phyloP scores from a whole-genome alignment of 2,113 vertebrate species.

The Machaerirhynchus nigripectus region DNA sequence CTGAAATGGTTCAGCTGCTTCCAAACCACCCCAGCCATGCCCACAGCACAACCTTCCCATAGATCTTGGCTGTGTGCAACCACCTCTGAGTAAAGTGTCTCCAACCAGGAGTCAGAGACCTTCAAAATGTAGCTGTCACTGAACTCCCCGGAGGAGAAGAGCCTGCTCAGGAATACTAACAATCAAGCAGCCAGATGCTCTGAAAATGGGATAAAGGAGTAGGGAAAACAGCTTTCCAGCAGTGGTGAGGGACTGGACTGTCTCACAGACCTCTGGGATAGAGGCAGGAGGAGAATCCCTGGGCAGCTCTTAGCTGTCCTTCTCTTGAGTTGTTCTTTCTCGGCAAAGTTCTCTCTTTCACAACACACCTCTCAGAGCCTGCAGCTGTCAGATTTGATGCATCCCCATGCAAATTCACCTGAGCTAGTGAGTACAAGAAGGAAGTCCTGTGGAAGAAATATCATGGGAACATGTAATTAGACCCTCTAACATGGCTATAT shows the following conservation, averaged over 20 bases:
- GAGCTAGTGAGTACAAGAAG: not conserved
- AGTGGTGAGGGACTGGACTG: accelerated
- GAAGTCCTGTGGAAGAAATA: not conserved
- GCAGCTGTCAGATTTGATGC: not conserved
- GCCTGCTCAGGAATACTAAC: not conserved
- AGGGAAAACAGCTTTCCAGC: not conserved
- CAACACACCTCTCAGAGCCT: not conserved
- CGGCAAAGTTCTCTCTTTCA: not conserved
- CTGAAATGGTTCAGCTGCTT: not conserved
- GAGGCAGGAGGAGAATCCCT: not conserved
- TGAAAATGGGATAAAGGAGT: not conserved
- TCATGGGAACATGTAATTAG: not conserved
- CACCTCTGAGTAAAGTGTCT: not conserved
- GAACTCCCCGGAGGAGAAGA: not conserved
- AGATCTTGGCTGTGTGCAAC: not conserved
- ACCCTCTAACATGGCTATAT: not conserved
- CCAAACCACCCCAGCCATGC: not conserved
- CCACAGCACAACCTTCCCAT: not conserved
- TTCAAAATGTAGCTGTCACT: not conserved
- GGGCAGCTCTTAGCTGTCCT: not conserved
- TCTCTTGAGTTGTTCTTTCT: not conserved
- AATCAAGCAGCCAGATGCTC: not conserved
- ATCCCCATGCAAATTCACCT: not conserved
- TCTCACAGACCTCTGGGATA: not conserved
- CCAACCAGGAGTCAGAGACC: not conserved